Evolutionary conservation across 2,888 invertebrate genomes (phyloP), one percentile per base, ranked within the genome.

Genomic region (Onthophagus sagittarius): DNA sequence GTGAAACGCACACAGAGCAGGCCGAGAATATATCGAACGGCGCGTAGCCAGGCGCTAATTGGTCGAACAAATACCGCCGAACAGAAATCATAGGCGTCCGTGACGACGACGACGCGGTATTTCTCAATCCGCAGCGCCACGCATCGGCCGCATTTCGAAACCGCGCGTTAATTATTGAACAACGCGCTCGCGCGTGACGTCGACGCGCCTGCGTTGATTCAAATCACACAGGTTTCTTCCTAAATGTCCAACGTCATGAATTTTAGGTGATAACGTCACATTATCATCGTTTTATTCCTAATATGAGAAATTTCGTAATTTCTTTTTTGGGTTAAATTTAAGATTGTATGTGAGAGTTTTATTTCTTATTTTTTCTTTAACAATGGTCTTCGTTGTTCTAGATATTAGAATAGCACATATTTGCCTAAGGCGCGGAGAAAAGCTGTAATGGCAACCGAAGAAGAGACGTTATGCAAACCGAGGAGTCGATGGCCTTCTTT

Each of bases 341-440:
- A 23, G n/a, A n/a, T n/a, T n/a, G 3, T 23, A 3, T 23, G 23
- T 23, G 23, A 2, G 23, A 23, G 23, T 23, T 23, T 23, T 23
- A 23, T 23, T 23, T 23, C 23, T 23, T 23, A 23, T 23, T 23
- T 23, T 23, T 23, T 23, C 23, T 31, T 7, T 23, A 67, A 67
- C 67, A 67, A 67, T 67, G 31, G 23, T 23, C n/a, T 31, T 31
- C 15, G 7, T 67, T 67, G 67, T 67, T 67, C 67, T 23, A 67
- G 31, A 15, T 67, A 67, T 31, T 67, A 31, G 67, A 67, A 6
- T 32, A 23, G 15, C 67, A 67, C 67, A 67, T 67, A 67, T 67
- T 67, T 31, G 67, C 67, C 23, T 67, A 23, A 15, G 39, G 39
- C 39, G 23, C 39, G 39, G 23, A 23, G 23, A 23, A 3, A 23